phyloP scores from a whole-genome alignment of 2,797 vertebrate genomes.

The Danionella dracula region DNA sequence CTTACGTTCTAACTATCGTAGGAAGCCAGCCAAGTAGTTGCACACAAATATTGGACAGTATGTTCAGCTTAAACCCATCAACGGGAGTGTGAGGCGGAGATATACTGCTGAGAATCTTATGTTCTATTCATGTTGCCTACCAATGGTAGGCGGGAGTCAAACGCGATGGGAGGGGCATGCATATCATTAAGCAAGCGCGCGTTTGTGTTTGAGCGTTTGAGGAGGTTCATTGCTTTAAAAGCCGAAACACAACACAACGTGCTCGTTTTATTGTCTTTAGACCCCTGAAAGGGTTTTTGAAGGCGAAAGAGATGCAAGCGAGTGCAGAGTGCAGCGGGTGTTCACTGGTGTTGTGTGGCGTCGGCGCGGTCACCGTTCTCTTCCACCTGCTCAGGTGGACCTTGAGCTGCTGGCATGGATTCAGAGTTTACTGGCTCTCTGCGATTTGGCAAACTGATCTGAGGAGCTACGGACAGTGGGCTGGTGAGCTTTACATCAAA shows the following conservation, averaged over 20 bases:
- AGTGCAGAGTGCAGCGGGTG: constrained; percentile 31
- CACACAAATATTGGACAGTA: not conserved
- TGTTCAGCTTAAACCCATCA: not conserved
- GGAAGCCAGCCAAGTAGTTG: not conserved
- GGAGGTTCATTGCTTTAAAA: not conserved
- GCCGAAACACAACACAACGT: not conserved
- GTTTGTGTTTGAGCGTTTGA: not conserved
- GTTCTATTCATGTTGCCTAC: not conserved
- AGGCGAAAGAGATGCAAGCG: not conserved
- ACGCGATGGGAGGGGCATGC: constrained; percentile 47
- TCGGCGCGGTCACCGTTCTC: constrained; percentile 50
- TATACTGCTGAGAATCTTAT: not conserved
- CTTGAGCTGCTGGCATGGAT: constrained; percentile 63
- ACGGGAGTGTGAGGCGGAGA: not conserved
- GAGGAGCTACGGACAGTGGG: constrained; percentile 66
- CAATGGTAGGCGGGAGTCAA: not conserved
- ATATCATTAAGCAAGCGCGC: not conserved
- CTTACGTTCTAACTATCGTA: not conserved
- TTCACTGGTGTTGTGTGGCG: constrained; percentile 30
- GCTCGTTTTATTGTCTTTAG: not conserved
- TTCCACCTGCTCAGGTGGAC: constrained; percentile 52
- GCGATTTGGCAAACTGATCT: constrained; percentile 60
- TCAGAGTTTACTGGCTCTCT: constrained; percentile 61
- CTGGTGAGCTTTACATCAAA: constrained; percentile 56
- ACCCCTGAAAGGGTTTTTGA: not conserved